Evolutionary conservation across 2,888 invertebrate genomes (phyloP), one percentile per base, ranked within the genome.

Genomic region (Uloborus plumipes): DNA sequence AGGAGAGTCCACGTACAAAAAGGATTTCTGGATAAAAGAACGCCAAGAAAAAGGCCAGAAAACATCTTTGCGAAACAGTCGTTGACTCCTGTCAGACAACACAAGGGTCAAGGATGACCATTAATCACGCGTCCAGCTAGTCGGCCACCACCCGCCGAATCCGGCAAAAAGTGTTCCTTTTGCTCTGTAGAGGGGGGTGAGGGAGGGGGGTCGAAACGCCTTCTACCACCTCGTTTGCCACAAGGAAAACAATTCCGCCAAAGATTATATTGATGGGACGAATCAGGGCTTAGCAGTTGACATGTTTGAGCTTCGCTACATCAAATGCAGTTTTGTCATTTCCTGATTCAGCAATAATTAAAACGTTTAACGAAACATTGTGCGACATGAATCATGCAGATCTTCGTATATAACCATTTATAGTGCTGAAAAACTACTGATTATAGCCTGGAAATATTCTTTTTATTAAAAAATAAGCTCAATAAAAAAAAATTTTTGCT

Each of bases 31-130:
- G 39, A 39, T 39, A 39, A 39, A 39, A 39, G 39, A 39, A 39
- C 39, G 39, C 9, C 39, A 39, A 39, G 39, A 39, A 39, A 39
- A 39, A 39, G 39, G 39, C 39, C 39, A 39, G 55, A 62, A 62
- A 62, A 53, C 55, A 31, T 62, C 55, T 69, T 69, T 31, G 51
- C 61, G 73, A 53, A 66, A 53, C 73, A 79, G 66, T 79, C 73
- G 67, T 62, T 69, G 80, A 74, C 69, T 80, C 73, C 73, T 74
- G 73, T 80, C 69, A 67, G 74, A 49, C 74, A 64, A 39, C 66
- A 22, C 53, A 59, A n/a, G 69, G 69, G 75, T 80, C 80, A 80
- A 80, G 80, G 69, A 80, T 69, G 80, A 53, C 67, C 69, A 80
- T 80, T 80, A 78, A 78, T 78, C 77, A 71, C 50, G 49, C 18